Conservation (phyloP, 2,797 vertebrate species). For the Dryobates pubescens region DNA sequence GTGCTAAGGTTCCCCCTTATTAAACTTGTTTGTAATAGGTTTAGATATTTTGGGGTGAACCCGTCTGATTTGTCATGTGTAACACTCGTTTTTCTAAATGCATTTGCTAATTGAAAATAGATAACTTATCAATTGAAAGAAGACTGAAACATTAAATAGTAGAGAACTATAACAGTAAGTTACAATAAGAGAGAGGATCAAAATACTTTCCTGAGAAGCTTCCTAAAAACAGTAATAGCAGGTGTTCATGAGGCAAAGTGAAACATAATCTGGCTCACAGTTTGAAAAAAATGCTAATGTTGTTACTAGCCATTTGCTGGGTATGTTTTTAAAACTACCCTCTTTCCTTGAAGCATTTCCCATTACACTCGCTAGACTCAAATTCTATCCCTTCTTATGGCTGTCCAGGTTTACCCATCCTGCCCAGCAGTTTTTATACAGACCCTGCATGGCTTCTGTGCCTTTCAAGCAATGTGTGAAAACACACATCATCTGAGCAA, state of each 20-base stretch:
- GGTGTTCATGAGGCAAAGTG: background rate
- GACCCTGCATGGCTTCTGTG: background rate
- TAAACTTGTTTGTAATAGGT: background rate
- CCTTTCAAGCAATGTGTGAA: background rate
- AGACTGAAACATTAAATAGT: background rate
- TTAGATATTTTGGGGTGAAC: background rate
- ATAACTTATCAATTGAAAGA: background rate
- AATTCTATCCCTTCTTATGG: background rate
- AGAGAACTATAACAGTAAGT: background rate
- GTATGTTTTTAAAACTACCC: background rate
- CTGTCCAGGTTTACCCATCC: background rate
- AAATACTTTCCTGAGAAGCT: background rate
- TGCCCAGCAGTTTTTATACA: background rate
- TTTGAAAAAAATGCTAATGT: background rate
- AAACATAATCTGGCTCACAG: background rate
- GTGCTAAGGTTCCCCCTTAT: background rate
- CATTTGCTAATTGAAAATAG: background rate
- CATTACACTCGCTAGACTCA: background rate
- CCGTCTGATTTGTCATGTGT: background rate
- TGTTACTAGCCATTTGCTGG: background rate
- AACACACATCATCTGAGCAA: background rate
- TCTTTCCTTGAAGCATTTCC: background rate
- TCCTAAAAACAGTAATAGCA: accelerated
- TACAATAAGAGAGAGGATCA: background rate
- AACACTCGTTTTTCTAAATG: background rate